phyloP scores from a whole-genome alignment of 2,113 vertebrate species.

The Electrona antarctica region DNA sequence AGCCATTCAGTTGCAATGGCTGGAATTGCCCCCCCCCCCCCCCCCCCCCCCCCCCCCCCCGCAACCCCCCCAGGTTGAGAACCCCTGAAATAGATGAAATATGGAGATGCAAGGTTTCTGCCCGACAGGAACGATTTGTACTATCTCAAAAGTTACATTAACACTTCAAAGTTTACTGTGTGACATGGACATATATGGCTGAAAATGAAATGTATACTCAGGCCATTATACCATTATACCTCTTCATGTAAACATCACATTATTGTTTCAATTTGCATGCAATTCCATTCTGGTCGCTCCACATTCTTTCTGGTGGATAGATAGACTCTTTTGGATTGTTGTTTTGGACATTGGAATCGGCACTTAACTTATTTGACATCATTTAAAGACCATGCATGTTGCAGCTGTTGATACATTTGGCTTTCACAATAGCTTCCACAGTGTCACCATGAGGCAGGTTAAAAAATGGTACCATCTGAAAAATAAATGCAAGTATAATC shows the following conservation, averaged over 20 bases:
- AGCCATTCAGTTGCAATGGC: too few species aligned
- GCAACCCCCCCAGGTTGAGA: too few species aligned
- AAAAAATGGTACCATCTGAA: not conserved
- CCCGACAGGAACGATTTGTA: too few species aligned
- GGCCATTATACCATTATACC: conserved; percentile 39
- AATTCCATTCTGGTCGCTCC: conserved; percentile 66
- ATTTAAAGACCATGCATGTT: conserved; percentile 65
- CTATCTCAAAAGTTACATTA: too few species aligned
- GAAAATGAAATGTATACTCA: conserved; percentile 67
- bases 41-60: too few species aligned
- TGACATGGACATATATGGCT: conserved; percentile 58
- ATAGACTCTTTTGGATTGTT: conserved; percentile 68
- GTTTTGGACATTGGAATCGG: conserved; percentile 65
- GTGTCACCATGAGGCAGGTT: conserved; percentile 48
- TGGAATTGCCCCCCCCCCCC: too few species aligned
- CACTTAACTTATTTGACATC: conserved; percentile 66
- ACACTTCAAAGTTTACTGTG: too few species aligned
- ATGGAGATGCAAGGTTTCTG: too few species aligned
- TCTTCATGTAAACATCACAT: conserved; percentile 67
- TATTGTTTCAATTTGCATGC: conserved; percentile 75
- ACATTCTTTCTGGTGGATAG: too few species aligned
- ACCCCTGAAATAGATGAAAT: too few species aligned
- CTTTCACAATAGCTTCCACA: too few species aligned
- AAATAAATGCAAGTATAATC: conserved; percentile 26
- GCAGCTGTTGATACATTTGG: conserved; percentile 56